Percentiles rank a stretch among this genome's conserved stretches.
Conservation (phyloP, 2,113 vertebrate species). For the Bubalus kerabau region DNA sequence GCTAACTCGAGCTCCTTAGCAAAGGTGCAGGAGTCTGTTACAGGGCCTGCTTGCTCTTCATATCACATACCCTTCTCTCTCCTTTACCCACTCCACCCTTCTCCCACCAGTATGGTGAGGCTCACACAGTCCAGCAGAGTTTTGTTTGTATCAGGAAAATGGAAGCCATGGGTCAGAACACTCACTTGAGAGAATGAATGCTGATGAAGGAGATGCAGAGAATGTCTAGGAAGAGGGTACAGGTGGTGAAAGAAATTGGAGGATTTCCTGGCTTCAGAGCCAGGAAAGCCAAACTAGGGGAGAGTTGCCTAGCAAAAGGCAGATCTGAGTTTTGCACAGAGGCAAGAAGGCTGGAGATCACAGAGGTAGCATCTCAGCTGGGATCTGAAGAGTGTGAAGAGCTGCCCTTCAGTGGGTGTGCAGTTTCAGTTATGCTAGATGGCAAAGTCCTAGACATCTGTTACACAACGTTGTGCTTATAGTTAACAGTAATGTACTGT, state of each 20-base stretch:
- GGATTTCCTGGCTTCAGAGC: not conserved
- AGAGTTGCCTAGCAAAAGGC: not conserved
- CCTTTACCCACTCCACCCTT: not conserved
- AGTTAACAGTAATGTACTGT: not conserved
- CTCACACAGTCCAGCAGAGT: not conserved
- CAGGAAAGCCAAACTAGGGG: not conserved
- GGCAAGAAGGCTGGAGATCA: not conserved
- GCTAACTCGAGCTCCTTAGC: not conserved
- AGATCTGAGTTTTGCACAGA: not conserved
- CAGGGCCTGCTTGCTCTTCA: not conserved
- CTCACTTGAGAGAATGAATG: not conserved
- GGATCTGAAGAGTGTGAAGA: not conserved
- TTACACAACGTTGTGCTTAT: not conserved
- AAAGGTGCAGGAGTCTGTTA: not conserved
- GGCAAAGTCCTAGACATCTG: not conserved
- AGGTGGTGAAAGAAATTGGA: not conserved
- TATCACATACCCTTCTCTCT: not conserved
- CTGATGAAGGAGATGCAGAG: not conserved
- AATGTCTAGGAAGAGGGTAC: not conserved
- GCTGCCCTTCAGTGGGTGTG: not conserved
- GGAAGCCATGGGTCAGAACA: not conserved
- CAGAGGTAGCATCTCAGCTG: not conserved
- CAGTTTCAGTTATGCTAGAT: not conserved
- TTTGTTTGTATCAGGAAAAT: not conserved
- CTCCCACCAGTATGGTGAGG: not conserved